Evolutionary conservation across 2,113 vertebrate species (phyloP).

Genomic region (Phyllostomus hastatus): DNA sequence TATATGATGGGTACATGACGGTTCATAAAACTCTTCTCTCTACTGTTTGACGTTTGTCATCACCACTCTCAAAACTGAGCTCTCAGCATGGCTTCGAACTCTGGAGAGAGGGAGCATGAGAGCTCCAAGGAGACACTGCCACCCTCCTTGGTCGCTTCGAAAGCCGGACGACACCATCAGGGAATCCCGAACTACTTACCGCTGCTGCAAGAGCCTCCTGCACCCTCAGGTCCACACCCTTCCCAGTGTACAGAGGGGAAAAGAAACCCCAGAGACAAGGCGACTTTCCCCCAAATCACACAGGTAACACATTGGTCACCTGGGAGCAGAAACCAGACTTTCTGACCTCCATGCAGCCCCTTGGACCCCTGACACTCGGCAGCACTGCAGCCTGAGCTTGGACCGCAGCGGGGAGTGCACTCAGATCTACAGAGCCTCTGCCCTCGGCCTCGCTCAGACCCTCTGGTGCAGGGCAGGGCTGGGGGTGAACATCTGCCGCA

Average conservation of each 20-base stretch:
- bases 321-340: not conserved
- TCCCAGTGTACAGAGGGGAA: not conserved
- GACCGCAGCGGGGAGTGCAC: not conserved
- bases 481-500: conserved; percentile 63
- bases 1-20: not conserved
- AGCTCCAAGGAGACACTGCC: not conserved
- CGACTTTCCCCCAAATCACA: not conserved
- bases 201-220: not conserved
- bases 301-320: not conserved
- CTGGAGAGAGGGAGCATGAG: too few species aligned
- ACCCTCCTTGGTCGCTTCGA: not conserved
- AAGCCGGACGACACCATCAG: not conserved
- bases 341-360: not conserved
- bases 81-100: not conserved
- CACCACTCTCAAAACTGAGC: not conserved
- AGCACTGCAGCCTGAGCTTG: not conserved
- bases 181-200: not conserved
- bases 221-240: not conserved
- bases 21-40: not conserved
- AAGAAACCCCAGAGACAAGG: not conserved
- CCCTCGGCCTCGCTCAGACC: conserved; percentile 59
- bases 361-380: not conserved
- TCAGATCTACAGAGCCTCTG: not conserved
- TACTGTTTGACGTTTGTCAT: not conserved
- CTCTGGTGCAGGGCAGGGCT: conserved; percentile 63